Evolutionary conservation across 2,888 invertebrate genomes (phyloP).

Genomic region (Polymixis flavicincta): DNA sequence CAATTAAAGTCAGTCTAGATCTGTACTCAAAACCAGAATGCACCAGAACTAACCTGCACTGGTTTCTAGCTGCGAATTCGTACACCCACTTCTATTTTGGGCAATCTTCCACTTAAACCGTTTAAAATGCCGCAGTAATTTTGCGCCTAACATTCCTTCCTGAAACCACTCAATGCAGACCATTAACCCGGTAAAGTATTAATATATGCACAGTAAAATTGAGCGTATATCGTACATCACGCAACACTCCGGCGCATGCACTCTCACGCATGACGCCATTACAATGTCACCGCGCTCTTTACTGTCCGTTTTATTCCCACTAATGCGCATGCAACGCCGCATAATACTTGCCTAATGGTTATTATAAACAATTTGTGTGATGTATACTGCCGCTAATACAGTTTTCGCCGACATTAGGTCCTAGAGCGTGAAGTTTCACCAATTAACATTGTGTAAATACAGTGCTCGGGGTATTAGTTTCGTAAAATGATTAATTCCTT

Average conservation of each 20-base stretch:
- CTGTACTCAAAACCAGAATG: slow-evolving; percentile 1
- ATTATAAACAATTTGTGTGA: slow-evolving; percentile 47
- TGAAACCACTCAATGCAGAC: slow-evolving; percentile 45
- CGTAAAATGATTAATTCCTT: slow-evolving; percentile 55
- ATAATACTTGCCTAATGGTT: slow-evolving; percentile 42
- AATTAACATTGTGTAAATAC: slow-evolving; percentile 50
- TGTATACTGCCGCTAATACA: slow-evolving; percentile 23
- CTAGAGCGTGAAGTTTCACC: slow-evolving; percentile 56
- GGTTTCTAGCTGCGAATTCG: slow-evolving; percentile 5
- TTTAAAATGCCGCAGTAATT: slow-evolving; percentile 32
- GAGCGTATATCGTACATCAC: slow-evolving; percentile 33
- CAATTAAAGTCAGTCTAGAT: slow-evolving; percentile 1
- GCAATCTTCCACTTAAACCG: slow-evolving; percentile 46
- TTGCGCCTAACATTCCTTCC: slow-evolving; percentile 34
- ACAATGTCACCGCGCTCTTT: slow-evolving; percentile 52
- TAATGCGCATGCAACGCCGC: slow-evolving; percentile 46
- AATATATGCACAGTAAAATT: slow-evolving; percentile 41
- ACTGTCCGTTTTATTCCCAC: slow-evolving; percentile 60
- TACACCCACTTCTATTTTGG: slow-evolving; percentile 45
- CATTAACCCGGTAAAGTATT: slow-evolving; percentile 46
- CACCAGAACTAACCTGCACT: slow-evolving; percentile 15
- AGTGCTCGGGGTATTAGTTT: slow-evolving; percentile 33
- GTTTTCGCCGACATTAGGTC: slow-evolving; percentile 44
- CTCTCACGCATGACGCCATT: slow-evolving; percentile 49
- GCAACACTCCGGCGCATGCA: slow-evolving; percentile 21